phyloP scores from a whole-genome alignment of 1,140 invertebrate genomes.

The Drosophila gunungcola region DNA sequence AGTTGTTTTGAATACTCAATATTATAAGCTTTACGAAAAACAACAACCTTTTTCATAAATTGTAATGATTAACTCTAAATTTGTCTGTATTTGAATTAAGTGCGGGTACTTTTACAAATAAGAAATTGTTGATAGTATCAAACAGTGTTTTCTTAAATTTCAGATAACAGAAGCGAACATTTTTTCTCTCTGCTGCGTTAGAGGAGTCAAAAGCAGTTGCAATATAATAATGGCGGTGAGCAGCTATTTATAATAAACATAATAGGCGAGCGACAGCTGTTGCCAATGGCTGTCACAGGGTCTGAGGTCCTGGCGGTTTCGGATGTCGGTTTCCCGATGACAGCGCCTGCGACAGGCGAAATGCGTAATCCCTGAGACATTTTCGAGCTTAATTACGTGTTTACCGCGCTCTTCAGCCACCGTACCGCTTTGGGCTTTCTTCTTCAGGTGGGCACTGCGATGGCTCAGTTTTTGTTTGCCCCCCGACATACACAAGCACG shows the following conservation, averaged over 20 bases:
- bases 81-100: no score
- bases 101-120: no score
- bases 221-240: constrained; percentile 41
- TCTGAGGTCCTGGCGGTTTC: constrained; percentile 29
- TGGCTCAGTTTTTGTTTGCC: constrained; percentile 23
- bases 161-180: no score
- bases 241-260: constrained; percentile 81
- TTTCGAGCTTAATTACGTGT: constrained; percentile 79
- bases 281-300: constrained; percentile 61
- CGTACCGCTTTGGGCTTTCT: constrained; percentile 5
- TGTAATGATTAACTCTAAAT: no score
- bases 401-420: constrained; percentile 56
- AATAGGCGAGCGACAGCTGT: constrained; percentile 75
- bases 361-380: constrained; percentile 75
- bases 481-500: background rate
- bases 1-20: no score
- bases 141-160: background rate
- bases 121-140: background rate
- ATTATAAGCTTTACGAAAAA: no score
- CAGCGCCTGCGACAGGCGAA: constrained; percentile 63
- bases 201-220: constrained; percentile 9
- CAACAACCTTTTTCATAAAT: no score
- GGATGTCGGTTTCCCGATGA: constrained; percentile 59
- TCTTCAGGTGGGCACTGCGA: constrained; percentile 34
- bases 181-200: background rate